Evolutionary conservation across 2,888 invertebrate species (phyloP), one percentile per base, ranked within the genome.

Genomic region (Drosophila borealis): DNA sequence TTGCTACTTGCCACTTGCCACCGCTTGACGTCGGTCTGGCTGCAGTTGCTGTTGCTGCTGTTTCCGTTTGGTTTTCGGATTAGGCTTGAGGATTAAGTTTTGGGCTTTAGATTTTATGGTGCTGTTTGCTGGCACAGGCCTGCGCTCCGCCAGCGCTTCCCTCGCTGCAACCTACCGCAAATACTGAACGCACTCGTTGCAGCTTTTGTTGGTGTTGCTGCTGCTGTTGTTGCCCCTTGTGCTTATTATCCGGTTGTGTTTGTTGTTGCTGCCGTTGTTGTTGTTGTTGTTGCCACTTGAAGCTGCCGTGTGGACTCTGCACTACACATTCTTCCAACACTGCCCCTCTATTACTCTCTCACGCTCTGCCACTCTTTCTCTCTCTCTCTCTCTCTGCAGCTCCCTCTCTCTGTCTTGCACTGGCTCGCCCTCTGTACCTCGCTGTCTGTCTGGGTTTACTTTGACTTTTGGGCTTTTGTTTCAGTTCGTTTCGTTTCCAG

Each of bases 251-350:
- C 84, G 74, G 77, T 76, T 71, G 70, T 75, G 61, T 63, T 74
- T 67, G 70, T 45, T 69, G 66, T 37, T 60, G 46, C 41, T 33
- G 34, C 48, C 50, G 42, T 48, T 78, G 60, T 9, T 65, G 62
- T 48, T 78, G 60, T 9, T 65, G 62, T 59, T 70, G 70, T 63
- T 73, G 72, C 74, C 79, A 77, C 81, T 84, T 80, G 63, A 83
- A 82, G 85, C 82, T 87, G 80, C 71, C 75, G 69, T 80, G 74
- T 78, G 67, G 72, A 81, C 76, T 70, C 76, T 84, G 74, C 80
- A 74, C 84, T 87, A 74, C 78, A 82, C 83, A 83, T 83, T 74
- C 80, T 86, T 70, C 67, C 81, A 74, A 49, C 68, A 59, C 76
- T 62, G 36, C 13, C 36, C 36, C 36, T 8, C 14, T 25, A 25